A percentile compares a stretch with the other conserved stretches of the same genome.
Conservation (phyloP, 2,888 invertebrate species). For the Polyommatus iphigenia region DNA sequence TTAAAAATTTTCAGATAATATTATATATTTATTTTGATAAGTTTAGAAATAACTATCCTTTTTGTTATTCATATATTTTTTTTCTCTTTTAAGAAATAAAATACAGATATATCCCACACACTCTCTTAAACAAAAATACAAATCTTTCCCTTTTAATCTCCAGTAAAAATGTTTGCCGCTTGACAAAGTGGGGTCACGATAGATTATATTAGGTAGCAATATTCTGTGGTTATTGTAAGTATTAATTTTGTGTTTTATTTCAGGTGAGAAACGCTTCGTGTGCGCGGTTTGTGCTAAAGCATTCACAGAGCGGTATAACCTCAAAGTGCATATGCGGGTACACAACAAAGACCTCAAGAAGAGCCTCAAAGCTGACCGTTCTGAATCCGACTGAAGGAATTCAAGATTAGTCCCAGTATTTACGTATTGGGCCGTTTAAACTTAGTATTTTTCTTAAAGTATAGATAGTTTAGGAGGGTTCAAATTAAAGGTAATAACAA, state of each 20-base stretch:
- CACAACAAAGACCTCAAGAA: slow-evolving; percentile 59
- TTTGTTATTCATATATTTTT: too few relatives aligned
- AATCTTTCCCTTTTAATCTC: too few relatives aligned
- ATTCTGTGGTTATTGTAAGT: too few relatives aligned
- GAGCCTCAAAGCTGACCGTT: not conserved
- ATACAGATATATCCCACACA: too few relatives aligned
- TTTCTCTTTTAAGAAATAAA: too few relatives aligned
- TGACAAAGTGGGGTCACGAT: too few relatives aligned
- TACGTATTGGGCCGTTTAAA: not conserved
- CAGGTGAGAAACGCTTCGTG: slow-evolving; percentile 53
- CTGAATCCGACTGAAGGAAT: not conserved
- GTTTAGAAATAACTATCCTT: too few relatives aligned
- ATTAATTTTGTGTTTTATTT: slow-evolving; percentile 32
- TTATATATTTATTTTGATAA: too few relatives aligned
- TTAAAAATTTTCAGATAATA: too few relatives aligned
- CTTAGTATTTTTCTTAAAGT: not conserved
- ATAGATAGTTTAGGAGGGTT: not conserved
- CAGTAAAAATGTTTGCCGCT: too few relatives aligned
- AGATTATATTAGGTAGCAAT: too few relatives aligned
- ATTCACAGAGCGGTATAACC: slow-evolving; percentile 52
- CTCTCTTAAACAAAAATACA: too few relatives aligned
- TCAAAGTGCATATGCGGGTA: slow-evolving; percentile 62
- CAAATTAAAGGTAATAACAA: not conserved
- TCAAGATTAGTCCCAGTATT: not conserved
- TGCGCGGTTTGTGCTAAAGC: slow-evolving; percentile 55